Evolutionary conservation across 2,797 vertebrate species (phyloP).

Genomic region (Platyrinchus mystaceus): DNA sequence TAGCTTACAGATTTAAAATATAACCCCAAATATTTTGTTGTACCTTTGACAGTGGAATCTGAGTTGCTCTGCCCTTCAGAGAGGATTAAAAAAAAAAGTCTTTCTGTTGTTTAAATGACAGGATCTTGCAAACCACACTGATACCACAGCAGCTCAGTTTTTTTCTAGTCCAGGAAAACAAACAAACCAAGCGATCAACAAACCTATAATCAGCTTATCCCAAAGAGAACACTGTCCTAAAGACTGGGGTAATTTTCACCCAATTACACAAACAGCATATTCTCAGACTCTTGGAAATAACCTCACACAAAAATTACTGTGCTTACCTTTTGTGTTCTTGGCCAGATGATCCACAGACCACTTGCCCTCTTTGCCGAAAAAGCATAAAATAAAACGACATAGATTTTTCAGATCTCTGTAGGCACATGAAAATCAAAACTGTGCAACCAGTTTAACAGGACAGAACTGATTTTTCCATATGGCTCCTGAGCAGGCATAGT

Average conservation of each 20-base stretch:
- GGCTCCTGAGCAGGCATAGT: not conserved
- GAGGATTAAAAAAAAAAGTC: not conserved
- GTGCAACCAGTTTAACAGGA: slow-evolving; percentile 11
- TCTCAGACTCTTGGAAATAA: not conserved
- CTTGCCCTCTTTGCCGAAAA: not conserved
- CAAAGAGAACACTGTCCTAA: not conserved
- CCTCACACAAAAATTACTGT: not conserved
- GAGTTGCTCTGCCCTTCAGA: not conserved
- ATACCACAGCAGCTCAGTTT: not conserved
- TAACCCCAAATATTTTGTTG: not conserved
- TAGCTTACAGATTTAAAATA: not conserved
- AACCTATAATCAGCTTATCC: slow-evolving; percentile 35
- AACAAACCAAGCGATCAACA: not conserved
- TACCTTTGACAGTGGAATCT: not conserved
- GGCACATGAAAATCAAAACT: slow-evolving; percentile 50
- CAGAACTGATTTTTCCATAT: slow-evolving; percentile 54
- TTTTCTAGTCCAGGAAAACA: slow-evolving; percentile 12
- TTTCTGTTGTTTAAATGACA: not conserved
- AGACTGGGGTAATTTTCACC: not conserved
- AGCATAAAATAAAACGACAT: not conserved
- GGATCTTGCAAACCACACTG: slow-evolving; percentile 2
- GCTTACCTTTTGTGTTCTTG: slow-evolving; percentile 53
- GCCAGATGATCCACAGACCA: slow-evolving; percentile 1
- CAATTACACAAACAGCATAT: not conserved
- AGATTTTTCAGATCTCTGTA: slow-evolving; percentile 35